Percentiles rank a stretch among this genome's conserved stretches.
Conservation (phyloP, 1,140 invertebrate genomes). For the Drosophila sp. region DNA sequence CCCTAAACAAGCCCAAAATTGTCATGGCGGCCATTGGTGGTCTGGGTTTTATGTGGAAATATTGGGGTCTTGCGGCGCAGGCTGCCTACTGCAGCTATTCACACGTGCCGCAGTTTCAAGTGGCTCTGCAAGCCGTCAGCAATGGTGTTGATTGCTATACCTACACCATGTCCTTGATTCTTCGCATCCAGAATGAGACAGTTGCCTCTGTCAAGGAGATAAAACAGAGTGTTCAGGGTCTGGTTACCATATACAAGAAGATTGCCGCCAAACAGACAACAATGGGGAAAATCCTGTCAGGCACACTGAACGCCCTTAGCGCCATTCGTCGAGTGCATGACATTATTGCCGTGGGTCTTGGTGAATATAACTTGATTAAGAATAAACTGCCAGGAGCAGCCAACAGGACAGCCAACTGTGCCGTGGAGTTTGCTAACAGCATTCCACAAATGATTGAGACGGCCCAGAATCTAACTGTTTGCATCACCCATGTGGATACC, state of each 20-base stretch:
- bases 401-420: conserved; percentile 45
- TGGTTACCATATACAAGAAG: conserved; percentile 73
- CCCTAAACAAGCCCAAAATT: conserved; percentile 72
- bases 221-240: conserved; percentile 44
- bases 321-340: conserved; percentile 61
- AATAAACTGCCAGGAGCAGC: conserved; percentile 58
- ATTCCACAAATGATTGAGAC: conserved; percentile 69
- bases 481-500: conserved; percentile 56
- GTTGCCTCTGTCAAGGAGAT: conserved; percentile 65
- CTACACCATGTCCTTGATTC: conserved; percentile 52
- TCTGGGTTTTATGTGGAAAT: conserved; percentile 52
- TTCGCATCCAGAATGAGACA: conserved; percentile 63
- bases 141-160: conserved; percentile 70
- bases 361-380: conserved; percentile 56
- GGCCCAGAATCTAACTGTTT: conserved; percentile 62
- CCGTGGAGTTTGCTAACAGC: conserved; percentile 42
- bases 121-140: conserved; percentile 60
- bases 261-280: conserved; percentile 60
- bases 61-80: conserved; percentile 49
- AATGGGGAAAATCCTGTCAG: conserved; percentile 66
- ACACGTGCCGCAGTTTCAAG: conserved; percentile 64
- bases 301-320: conserved; percentile 58
- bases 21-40: conserved; percentile 57
- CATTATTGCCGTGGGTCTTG: conserved; percentile 64
- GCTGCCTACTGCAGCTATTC: conserved; percentile 79